These are phyloP conservation scores for Syrphus vitripennis DNA, from an alignment of 2,888 invertebrate genomes.

Conservation along the genomic window DNA sequence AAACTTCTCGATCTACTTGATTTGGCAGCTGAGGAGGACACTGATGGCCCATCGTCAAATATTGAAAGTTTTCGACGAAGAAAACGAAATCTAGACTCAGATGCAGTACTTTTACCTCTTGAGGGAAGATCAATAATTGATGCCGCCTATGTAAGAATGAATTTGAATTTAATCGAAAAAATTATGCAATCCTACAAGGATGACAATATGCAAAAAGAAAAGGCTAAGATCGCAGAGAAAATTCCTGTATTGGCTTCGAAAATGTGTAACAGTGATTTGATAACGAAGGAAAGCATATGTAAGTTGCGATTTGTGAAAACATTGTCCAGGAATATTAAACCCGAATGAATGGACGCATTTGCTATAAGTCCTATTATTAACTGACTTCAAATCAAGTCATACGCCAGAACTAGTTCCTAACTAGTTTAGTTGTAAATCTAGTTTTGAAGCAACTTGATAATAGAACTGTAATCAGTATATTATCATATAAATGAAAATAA, in stretches of 20 bases:
- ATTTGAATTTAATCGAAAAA: conserved; percentile 55
- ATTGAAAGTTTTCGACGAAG: conserved; percentile 40
- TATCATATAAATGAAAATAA: too few relatives aligned
- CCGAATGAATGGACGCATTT: too few relatives aligned
- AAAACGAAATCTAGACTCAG: conserved; percentile 26
- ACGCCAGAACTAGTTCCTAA: too few relatives aligned
- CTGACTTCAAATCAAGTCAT: too few relatives aligned
- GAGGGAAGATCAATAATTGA: conserved; percentile 63
- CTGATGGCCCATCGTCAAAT: not conserved
- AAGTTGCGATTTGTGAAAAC: not conserved
- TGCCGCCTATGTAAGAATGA: conserved; percentile 51
- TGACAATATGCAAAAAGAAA: conserved; percentile 43
- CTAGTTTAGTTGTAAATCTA: too few relatives aligned
- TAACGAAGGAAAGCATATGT: conserved; percentile 64
- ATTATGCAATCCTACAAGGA: conserved; percentile 47
- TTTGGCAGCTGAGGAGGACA: conserved; percentile 46
- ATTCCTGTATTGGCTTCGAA: conserved; percentile 50
- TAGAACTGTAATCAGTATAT: too few relatives aligned
- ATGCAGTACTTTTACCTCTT: conserved; percentile 22
- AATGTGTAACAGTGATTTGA: conserved; percentile 62
- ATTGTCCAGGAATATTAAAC: too few relatives aligned
- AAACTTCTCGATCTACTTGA: conserved; percentile 63
- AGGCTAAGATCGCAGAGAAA: conserved; percentile 45
- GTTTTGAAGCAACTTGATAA: too few relatives aligned
- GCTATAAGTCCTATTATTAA: too few relatives aligned